Conservation (phyloP, 64 coral and sea anemone species). For the Stichodactyla mertensii region DNA sequence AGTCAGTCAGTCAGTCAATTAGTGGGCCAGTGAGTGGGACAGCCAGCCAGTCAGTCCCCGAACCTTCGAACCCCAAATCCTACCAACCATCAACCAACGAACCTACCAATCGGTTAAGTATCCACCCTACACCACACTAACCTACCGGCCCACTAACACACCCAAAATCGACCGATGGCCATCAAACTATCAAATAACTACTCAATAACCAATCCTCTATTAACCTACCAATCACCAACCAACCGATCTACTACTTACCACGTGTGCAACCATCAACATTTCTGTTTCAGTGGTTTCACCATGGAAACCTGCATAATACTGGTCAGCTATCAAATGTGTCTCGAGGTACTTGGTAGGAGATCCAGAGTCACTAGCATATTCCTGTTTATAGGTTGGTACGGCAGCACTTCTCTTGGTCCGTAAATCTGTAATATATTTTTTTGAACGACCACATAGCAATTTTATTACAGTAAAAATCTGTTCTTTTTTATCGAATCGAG, state of each 20-base stretch:
- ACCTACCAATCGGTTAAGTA: not conserved
- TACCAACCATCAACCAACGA: no score
- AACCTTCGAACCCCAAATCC: no score
- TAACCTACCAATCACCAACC: not conserved
- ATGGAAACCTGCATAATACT: not conserved
- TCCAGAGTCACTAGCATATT: not conserved
- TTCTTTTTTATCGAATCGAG: not conserved
- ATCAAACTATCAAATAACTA: not conserved
- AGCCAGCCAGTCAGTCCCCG: no score
- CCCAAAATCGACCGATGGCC: not conserved
- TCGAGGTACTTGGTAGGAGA: conserved; percentile 20
- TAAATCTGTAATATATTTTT: not conserved
- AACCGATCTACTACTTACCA: conserved; percentile 17
- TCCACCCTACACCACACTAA: not conserved
- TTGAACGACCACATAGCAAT: not conserved
- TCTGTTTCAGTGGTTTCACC: conserved; percentile 20
- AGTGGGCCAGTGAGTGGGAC: no score
- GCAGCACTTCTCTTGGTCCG: not conserved
- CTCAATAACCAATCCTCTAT: not conserved
- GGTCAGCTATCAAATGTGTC: conserved; percentile 28
- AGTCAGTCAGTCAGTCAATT: no score
- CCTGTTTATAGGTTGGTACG: not conserved
- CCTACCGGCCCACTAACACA: not conserved
- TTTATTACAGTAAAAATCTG: no score
- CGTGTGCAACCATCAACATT: conserved; percentile 16